phyloP scores from a whole-genome alignment of 2,888 invertebrate genomes.

The Ceraclea dissimilis region DNA sequence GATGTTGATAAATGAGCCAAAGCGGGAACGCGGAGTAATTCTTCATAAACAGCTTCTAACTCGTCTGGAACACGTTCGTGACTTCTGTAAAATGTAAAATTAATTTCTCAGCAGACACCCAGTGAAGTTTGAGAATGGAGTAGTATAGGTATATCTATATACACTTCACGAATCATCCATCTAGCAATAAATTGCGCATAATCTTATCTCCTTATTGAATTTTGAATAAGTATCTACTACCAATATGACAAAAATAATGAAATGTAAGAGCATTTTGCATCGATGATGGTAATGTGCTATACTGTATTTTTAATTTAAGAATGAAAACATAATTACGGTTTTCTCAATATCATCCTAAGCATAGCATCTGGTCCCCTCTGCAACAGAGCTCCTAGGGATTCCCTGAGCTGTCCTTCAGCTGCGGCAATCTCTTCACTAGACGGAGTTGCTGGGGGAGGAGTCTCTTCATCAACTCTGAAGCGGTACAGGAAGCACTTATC shows the following conservation, averaged over 20 bases:
- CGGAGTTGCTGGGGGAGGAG: constrained; percentile 44
- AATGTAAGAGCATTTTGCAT: too few species aligned
- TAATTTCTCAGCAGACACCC: too few species aligned
- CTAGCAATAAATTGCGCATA: too few species aligned
- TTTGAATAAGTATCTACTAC: too few species aligned
- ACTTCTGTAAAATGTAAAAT: constrained; percentile 42
- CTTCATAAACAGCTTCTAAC: constrained; percentile 74
- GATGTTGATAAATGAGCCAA: constrained; percentile 73
- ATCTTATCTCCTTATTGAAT: too few species aligned
- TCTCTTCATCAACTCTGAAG: constrained; percentile 68
- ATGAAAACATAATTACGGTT: constrained; percentile 50
- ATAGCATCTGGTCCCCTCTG: constrained; percentile 72
- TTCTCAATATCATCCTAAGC: constrained; percentile 70
- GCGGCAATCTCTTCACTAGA: constrained; percentile 52
- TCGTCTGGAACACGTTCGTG: constrained; percentile 72
- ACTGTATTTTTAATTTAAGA: too few species aligned
- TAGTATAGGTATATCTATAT: too few species aligned
- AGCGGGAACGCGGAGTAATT: constrained; percentile 73
- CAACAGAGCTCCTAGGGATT: constrained; percentile 57
- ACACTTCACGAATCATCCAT: too few species aligned
- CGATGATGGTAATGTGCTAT: too few species aligned
- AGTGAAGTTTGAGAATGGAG: too few species aligned
- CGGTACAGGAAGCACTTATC: constrained; percentile 78
- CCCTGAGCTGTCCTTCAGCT: constrained; percentile 62
- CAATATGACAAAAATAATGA: too few species aligned